Conservation (phyloP, 2,797 vertebrate genomes). For the Melanotaenia nigrans region DNA sequence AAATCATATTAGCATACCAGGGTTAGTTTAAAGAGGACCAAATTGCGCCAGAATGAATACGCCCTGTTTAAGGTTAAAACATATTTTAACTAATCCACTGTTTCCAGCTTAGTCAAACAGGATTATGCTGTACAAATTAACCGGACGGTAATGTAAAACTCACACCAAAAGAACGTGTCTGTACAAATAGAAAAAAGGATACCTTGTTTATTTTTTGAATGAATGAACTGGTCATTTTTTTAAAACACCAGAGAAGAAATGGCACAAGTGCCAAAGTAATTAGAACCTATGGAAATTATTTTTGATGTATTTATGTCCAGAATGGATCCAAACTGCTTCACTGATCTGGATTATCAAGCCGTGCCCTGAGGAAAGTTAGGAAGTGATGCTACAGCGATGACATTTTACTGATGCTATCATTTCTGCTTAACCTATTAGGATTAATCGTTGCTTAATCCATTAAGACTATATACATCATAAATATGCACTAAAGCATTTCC, state of each 20-base stretch:
- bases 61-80: too few species aligned
- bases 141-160: background rate
- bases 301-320: background rate
- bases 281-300: background rate
- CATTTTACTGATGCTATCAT: background rate
- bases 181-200: background rate
- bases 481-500: background rate
- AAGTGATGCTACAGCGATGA: background rate
- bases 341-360: background rate
- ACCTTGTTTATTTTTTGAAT: too few species aligned
- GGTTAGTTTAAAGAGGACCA: too few species aligned
- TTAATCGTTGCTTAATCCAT: background rate
- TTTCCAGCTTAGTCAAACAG: background rate
- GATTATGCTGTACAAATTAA: background rate
- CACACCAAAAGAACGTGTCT: background rate
- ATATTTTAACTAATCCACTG: background rate
- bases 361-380: background rate
- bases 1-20: too few species aligned
- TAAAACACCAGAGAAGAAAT: too few species aligned
- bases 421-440: background rate
- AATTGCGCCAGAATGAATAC: too few species aligned
- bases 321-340: background rate
- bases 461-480: background rate
- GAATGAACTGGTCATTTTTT: too few species aligned
- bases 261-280: background rate